These are phyloP conservation scores for Calyptomena viridis DNA, from an alignment of 2,113 vertebrate genomes.

Conservation along the genomic window DNA sequence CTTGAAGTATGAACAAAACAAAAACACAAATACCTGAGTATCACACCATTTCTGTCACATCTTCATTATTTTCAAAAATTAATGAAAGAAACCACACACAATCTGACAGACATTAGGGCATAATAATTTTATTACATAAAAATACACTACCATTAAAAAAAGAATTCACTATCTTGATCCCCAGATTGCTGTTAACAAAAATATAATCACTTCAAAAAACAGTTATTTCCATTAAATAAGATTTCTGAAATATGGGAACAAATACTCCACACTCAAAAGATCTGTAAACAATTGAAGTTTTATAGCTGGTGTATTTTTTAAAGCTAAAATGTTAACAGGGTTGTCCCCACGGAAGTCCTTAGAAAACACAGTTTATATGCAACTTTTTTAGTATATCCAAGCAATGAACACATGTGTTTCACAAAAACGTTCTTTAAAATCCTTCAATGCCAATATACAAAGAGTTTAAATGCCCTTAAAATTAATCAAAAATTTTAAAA, in stretches of 20 bases:
- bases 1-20: fast-evolving
- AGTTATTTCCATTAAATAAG: not conserved
- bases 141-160: not conserved
- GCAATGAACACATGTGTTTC: not conserved
- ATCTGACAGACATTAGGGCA: not conserved
- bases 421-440: not conserved
- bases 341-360: not conserved
- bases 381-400: not conserved
- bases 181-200: not conserved
- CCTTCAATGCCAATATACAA: not conserved
- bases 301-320: not conserved
- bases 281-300: not conserved
- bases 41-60: not conserved
- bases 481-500: not conserved
- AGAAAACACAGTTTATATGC: not conserved
- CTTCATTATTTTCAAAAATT: not conserved
- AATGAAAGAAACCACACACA: not conserved
- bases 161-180: not conserved
- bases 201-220: not conserved
- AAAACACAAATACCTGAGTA: not conserved
- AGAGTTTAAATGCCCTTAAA: not conserved
- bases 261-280: not conserved
- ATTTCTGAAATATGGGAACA: not conserved
- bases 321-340: not conserved
- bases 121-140: not conserved